Conservation (phyloP, 2,113 vertebrate genomes). For the Anseranas semipalmata region DNA sequence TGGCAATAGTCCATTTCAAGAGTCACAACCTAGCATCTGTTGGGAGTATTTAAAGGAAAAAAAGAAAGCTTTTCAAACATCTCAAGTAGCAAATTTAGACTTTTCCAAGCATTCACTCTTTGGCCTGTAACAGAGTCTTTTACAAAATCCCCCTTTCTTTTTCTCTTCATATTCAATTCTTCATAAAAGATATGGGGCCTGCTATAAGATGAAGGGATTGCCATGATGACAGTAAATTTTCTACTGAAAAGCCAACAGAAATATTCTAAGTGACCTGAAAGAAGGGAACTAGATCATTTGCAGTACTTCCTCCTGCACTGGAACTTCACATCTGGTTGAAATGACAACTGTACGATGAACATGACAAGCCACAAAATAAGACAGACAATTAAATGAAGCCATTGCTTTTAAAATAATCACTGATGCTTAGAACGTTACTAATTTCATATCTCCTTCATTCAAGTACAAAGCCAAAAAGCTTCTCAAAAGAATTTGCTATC, state of each 20-base stretch:
- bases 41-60: background rate
- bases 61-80: background rate
- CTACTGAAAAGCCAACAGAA: background rate
- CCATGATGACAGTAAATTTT: background rate
- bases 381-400: background rate
- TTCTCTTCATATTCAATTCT: background rate
- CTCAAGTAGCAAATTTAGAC: background rate
- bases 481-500: background rate
- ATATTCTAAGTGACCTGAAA: background rate
- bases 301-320: background rate
- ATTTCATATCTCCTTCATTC: background rate
- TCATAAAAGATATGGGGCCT: background rate
- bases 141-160: background rate
- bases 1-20: background rate
- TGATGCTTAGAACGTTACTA: background rate
- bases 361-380: background rate
- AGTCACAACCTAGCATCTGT: background rate
- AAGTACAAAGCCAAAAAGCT: background rate
- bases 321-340: background rate
- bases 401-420: background rate
- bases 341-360: background rate
- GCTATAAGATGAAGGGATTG: background rate
- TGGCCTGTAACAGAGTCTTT: background rate
- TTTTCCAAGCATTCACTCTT: background rate
- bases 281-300: background rate